Base-by-base conservation (phyloP, 2,797 vertebrate genomes). In the Triplophysa bombifrons region DNA sequence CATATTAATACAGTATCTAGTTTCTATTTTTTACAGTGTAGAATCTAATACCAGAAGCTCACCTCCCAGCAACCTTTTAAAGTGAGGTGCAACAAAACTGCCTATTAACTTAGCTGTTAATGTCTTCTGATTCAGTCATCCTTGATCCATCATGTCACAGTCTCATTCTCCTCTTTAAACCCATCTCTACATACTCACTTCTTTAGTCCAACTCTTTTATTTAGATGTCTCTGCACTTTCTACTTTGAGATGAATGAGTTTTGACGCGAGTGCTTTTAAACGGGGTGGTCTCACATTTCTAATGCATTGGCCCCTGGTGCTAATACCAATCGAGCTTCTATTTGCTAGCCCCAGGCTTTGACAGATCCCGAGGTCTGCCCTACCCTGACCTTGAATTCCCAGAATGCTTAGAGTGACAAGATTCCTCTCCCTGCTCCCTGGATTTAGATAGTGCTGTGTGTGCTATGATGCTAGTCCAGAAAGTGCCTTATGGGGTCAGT, bases 311-410 rank as follows among this genome's bases (percentile, higher is more conserved):
- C 20, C 56, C 64, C 46, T 55, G 78, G 25, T 67, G 66, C 56
- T 74, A 73, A 76, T 68, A 48, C 66, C 30, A 34, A 41, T 64
- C 56, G 30, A 58, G 38, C 56, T 80, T 75, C 58, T 75, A 17
- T 34, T 63, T 14, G 58, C 25, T 19, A 71, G 22, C 70, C 22
- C 7, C 16, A 17, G 70, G 61, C 38, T 10, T 75, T 44, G 20
- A 68, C 51, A 72, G 22, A 27, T 74, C 44, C 60, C 9, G 1
- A 64, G 58, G 67, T 81, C 81, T 20, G 53, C 51, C 3, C 27
- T 73, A 17, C 19, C 22, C 58, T 71, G 80, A 79, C 83, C 85
- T 81, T 65, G 60, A 69, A 86, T 86, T 84, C 83, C 72, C n/a
- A 71, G 53, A 38, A 82, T 84, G 27, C 74, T 72, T 75, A 58